Evolutionary conservation across 92 coral and sea anemone genomes (phyloP), one percentile per base, ranked within the genome.

Genomic region (Paragorgia papillata): DNA sequence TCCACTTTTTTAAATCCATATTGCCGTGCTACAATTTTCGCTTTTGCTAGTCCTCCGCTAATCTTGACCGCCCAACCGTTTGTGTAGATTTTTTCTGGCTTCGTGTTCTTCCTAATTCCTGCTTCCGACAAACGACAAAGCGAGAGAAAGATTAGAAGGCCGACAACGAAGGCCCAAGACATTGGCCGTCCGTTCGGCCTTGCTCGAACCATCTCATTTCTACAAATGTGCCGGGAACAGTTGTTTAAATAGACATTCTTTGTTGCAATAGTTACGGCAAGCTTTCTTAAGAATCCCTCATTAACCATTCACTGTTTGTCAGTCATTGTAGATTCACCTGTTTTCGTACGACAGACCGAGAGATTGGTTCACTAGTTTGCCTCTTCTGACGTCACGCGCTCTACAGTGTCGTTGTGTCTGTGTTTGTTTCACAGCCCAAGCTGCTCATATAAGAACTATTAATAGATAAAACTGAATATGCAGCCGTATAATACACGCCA

Each of bases 31-130:
- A 95, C 82, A 79, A 82, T 78, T 63, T 83, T 88, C 66, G 99
- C 99, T 26, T 81, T 81, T 46, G 88, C 87, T 30, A 91, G 73
- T 24, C 97, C 97, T 2, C 99, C 99, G 29, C 80, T 82, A 39
- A 91, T 88, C 62, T 74, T 85, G 55, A 95, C 89, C 26, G 99
- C 99, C 99, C 99, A 95, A 40, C 96, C 99, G 83, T 95, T 95
- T 58, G 99, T 91, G 79, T 57, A 95, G 75, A 91, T 81, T 70
- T 82, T 91, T 56, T 83, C 96, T 31, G 76, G 79, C 66, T 20
- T 79, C 17, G 22, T 29, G 26, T 19, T 28, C 8, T 29, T 75
- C n/a, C 27, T 50, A 32, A 41, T 46, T 62, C 64, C 57, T 61
- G 57, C 13, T 43, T 48, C 82, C 28, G 56, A 56, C 50, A 79